Conservation (phyloP, 1,140 invertebrate genomes). For the Nephila pilipes region DNA sequence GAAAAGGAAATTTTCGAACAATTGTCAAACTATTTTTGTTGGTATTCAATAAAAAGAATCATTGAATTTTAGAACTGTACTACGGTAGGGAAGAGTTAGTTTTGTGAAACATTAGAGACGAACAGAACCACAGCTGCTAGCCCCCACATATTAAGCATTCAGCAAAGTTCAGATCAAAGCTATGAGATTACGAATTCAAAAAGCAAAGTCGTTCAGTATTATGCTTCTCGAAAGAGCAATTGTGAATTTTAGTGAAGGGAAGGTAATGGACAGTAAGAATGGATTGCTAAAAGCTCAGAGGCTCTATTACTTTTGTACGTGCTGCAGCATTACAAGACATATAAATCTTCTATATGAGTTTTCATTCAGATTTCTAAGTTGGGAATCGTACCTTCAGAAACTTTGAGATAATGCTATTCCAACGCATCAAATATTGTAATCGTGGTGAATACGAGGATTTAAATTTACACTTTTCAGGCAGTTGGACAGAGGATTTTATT, state of each 20-base stretch:
- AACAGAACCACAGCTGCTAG: not conserved
- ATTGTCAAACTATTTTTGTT: not conserved
- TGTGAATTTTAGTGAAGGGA: not conserved
- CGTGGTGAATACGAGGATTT: not conserved
- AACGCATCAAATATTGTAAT: not conserved
- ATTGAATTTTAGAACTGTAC: too few species aligned
- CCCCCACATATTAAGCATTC: not conserved
- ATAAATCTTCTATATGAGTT: constrained; percentile 40
- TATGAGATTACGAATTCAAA: not conserved
- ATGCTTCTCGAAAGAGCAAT: constrained; percentile 26
- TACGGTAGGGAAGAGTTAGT: too few species aligned
- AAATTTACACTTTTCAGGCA: not conserved
- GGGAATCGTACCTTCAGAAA: not conserved
- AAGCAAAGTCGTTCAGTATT: constrained; percentile 10
- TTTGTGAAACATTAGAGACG: not conserved
- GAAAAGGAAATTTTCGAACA: not conserved
- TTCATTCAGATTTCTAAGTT: constrained; percentile 36
- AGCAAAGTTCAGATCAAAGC: not conserved
- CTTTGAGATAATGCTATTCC: not conserved
- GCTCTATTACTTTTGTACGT: constrained; percentile 45
- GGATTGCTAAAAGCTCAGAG: not conserved
- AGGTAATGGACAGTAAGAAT: not conserved
- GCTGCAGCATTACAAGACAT: not conserved
- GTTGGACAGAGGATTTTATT: too few species aligned
- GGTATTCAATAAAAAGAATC: not conserved